Evolutionary conservation across 2,113 vertebrate genomes (phyloP).

Genomic region (Gavia stellata): DNA sequence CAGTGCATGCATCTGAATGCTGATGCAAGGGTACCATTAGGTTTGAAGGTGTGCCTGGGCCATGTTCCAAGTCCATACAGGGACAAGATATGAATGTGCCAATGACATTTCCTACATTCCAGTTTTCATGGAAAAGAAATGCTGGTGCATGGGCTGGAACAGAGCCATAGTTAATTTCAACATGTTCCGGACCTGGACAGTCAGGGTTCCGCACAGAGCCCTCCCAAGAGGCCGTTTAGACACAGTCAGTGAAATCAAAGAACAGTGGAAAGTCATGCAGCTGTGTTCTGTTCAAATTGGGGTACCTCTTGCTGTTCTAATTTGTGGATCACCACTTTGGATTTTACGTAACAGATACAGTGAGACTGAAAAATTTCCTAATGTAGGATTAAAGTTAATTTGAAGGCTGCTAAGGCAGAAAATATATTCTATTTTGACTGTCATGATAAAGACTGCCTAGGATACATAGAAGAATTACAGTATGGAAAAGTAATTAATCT

Average conservation of each 20-base stretch:
- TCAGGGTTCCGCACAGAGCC: background rate
- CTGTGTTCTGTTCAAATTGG: background rate
- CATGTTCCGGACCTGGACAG: background rate
- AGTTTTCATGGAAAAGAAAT: background rate
- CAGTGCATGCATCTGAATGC: background rate
- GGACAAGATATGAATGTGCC: background rate
- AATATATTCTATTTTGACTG: background rate
- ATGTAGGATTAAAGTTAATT: background rate
- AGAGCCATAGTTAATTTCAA: background rate
- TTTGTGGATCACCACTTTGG: background rate
- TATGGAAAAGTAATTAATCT: background rate
- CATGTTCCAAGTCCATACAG: background rate
- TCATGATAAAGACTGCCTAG: background rate
- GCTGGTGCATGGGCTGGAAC: background rate
- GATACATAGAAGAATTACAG: background rate
- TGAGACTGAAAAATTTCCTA: background rate
- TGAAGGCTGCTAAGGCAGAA: background rate
- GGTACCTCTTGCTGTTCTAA: background rate
- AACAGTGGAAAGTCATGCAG: background rate
- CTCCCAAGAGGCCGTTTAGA: background rate
- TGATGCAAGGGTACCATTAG: background rate
- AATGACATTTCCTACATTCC: background rate
- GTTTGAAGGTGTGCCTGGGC: background rate
- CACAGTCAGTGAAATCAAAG: background rate
- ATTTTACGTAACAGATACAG: background rate